These are phyloP conservation scores for Aphelinus certus DNA, from an alignment of 1,140 invertebrate genomes.

Conservation along the genomic window DNA sequence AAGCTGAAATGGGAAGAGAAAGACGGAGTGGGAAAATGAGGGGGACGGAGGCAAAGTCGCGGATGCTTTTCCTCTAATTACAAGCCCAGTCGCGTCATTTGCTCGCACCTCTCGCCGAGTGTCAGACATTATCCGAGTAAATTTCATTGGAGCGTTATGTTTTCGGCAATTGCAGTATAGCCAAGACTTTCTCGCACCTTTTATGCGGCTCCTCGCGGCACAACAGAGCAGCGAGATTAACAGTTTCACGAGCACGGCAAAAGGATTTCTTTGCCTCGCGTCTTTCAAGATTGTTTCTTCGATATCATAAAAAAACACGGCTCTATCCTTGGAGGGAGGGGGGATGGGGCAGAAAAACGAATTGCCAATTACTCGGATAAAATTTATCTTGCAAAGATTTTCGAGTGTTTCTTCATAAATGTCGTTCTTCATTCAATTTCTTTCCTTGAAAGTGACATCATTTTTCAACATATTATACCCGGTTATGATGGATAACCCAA, in stretches of 20 bases:
- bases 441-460: no score
- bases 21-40: conserved; percentile 20
- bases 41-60: conserved; percentile 25
- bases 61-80: conserved; percentile 48
- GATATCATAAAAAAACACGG: no score
- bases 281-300: no score
- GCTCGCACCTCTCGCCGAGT: conserved; percentile 44
- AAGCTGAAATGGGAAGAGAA: not conserved
- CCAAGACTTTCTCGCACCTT: conserved; percentile 8
- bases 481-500: no score
- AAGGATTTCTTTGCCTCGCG: not conserved
- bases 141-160: conserved; percentile 44
- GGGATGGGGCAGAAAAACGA: no score
- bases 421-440: no score
- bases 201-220: not conserved
- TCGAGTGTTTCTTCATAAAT: no score
- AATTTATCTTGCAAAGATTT: no score
- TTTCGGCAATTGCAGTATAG: conserved; percentile 29
- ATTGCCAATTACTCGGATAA: no score
- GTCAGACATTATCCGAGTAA: conserved; percentile 43
- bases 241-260: not conserved
- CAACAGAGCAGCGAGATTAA: conserved; percentile 19
- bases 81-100: conserved; percentile 38
- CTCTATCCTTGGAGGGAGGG: no score
- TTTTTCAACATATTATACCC: no score